Conservation (phyloP, 1,140 invertebrate genomes). For the Saccostrea cuccullata region DNA sequence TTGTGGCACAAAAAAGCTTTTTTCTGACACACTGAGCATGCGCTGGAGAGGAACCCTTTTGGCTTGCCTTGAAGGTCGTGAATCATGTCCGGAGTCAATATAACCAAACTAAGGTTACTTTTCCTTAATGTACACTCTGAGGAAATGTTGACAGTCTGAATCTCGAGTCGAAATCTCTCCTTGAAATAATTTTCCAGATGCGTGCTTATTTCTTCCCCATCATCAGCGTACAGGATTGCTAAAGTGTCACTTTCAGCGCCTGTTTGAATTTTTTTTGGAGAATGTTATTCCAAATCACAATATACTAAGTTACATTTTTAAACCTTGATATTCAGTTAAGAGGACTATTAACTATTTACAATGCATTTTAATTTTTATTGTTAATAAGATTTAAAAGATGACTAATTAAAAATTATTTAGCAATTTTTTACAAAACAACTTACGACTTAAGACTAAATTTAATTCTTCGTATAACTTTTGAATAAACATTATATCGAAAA, state of each 20-base stretch:
- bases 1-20: neutral
- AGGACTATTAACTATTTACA: no score
- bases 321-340: no score
- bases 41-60: neutral
- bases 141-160: neutral
- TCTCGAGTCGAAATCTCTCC: neutral
- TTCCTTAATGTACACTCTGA: neutral
- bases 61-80: neutral
- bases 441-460: no score
- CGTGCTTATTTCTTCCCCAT: neutral
- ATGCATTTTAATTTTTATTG: no score
- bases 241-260: neutral
- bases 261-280: neutral
- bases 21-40: neutral
- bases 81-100: neutral
- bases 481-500: no score
- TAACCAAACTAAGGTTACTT: neutral
- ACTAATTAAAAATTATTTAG: no score
- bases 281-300: no score
- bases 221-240: neutral
- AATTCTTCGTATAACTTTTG: no score
- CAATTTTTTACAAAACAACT: no score
- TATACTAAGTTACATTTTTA: no score
- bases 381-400: no score
- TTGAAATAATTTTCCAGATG: neutral